These are phyloP conservation scores for Plebejus argus DNA, from an alignment of 2,888 invertebrate species.

Conservation along the genomic window DNA sequence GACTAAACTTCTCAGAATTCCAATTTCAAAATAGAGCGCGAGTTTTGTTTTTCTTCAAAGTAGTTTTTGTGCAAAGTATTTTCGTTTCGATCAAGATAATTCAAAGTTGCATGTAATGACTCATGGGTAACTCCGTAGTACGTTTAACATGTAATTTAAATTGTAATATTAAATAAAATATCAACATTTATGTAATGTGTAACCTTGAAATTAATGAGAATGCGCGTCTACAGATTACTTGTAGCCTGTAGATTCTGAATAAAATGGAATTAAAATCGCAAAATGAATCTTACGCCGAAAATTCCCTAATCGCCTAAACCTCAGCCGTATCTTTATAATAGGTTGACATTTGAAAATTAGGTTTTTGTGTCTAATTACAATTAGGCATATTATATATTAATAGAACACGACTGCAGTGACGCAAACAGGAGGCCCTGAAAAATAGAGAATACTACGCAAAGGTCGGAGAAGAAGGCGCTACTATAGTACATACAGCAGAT, in stretches of 20 bases:
- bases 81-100: constrained; percentile 15
- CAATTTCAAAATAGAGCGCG: constrained; percentile 24
- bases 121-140: constrained; percentile 21
- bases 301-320: background rate
- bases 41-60: background rate
- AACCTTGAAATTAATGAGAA: constrained; percentile 28
- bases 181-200: background rate
- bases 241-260: background rate
- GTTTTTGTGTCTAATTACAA: background rate
- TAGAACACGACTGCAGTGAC: too few relatives aligned
- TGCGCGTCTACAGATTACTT: background rate
- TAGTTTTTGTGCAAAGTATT: constrained; percentile 17
- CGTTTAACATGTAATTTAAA: background rate
- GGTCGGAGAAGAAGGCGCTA: too few relatives aligned
- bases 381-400: background rate
- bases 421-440: too few relatives aligned
- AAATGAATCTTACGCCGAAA: background rate
- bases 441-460: too few relatives aligned
- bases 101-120: constrained; percentile 26
- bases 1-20: constrained; percentile 23
- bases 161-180: constrained; percentile 25
- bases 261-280: background rate
- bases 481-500: too few relatives aligned
- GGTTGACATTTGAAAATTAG: background rate
- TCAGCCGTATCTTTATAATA: background rate